A percentile compares a stretch with the other conserved stretches of the same genome.
Evolutionary conservation across 2,888 invertebrate genomes (phyloP).

Genomic region (Metacarcinus magister): DNA sequence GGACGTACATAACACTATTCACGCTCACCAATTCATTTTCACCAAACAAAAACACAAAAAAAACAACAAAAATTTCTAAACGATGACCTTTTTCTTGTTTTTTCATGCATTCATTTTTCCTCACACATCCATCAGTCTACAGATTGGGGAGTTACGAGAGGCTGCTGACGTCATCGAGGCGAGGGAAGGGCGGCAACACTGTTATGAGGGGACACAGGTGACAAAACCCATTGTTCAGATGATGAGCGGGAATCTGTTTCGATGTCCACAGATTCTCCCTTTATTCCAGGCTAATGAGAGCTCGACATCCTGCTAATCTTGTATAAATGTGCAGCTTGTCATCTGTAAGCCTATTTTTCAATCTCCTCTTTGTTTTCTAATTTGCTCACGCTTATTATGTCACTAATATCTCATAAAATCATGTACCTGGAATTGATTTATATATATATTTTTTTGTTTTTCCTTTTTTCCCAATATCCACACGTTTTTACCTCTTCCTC

Average conservation of each 20-base stretch:
- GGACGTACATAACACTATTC: not conserved
- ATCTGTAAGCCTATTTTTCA: not conserved
- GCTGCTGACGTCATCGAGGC: not conserved
- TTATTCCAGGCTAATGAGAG: not conserved
- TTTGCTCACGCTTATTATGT: not conserved
- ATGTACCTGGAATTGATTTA: not conserved
- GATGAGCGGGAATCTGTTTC: not conserved
- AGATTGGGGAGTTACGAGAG: not conserved
- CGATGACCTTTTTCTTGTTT: too few relatives aligned
- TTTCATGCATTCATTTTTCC: too few relatives aligned
- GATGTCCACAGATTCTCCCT: not conserved
- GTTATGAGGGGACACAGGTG: not conserved
- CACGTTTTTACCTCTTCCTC: not conserved
- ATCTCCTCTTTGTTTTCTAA: not conserved
- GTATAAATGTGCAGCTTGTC: not conserved
- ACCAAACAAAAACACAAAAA: not conserved
- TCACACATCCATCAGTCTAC: not conserved
- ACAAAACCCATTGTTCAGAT: not conserved
- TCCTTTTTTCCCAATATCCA: too few relatives aligned
- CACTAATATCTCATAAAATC: not conserved
- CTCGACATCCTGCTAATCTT: not conserved
- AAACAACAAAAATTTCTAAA: too few relatives aligned
- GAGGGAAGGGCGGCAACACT: not conserved
- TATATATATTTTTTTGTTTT: not conserved
- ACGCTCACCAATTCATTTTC: not conserved